Base-by-base conservation (phyloP, 92 coral and sea anemone species). In the Palythoa heliodiscus region DNA sequence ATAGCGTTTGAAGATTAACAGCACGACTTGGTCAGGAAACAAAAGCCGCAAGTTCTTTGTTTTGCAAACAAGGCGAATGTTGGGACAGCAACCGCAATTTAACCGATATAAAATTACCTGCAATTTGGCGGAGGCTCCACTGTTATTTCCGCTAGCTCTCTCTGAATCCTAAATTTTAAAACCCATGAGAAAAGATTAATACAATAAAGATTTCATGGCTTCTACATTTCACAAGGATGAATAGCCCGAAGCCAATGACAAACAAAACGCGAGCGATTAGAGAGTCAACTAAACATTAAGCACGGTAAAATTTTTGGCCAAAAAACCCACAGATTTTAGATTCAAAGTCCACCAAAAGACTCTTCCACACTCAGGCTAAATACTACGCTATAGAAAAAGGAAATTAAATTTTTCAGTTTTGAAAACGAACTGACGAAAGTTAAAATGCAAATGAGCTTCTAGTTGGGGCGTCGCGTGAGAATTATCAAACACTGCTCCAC, bases 81-180 rank as follows among this genome's bases (percentile, higher is more conserved):
- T 82, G 91, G 87, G 71, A 78, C 88, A 71, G 71, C 63, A 73
- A 77, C 89, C 84, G 35, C 87, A 67, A 53, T 82, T 86, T 66
- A 77, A 54, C 78, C 35, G 22, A 76, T 73, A 61, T 52, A 73
- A 76, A 86, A 77, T 85, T 94, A 96, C 99, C 99, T 96, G 95
- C 99, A 96, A 76, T 96, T 96, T 35, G 99, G 99, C 67, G 99
- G 99, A 25, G 99, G 99, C 19, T 96, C 99, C 83, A 96, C 87
- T 9, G 99, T 95, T 60, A 96, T 96, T 78, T 95, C 99, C 48
- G 99, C 97, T 83, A 96, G 84, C 86, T 96, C 99, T 70, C 98
- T 78, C 90, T 95, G 99, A 82, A 96, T 96, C 84, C 99, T 96
- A 83, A 37, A 88, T 75, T 54, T 43, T 43, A 40, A 72, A 54